phyloP scores from a whole-genome alignment of 2,888 invertebrate species.

The Odontomyia ornata region DNA sequence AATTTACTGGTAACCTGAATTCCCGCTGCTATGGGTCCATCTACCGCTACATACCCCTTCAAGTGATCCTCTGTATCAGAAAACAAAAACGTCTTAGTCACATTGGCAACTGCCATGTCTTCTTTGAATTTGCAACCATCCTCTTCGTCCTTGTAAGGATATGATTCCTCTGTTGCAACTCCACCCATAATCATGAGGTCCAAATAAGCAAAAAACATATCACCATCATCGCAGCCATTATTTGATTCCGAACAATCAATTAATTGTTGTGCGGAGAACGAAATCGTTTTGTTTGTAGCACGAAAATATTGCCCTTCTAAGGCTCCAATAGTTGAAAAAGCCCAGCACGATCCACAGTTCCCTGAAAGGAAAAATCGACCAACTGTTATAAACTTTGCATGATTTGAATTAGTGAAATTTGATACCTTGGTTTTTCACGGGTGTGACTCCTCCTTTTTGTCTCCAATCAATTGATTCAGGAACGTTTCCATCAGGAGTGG shows the following conservation, averaged over 20 bases:
- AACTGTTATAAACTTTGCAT: neutral
- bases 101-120: neutral
- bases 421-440: conserved; percentile 17
- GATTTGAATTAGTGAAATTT: neutral
- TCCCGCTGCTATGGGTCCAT: conserved; percentile 83
- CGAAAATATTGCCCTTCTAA: neutral
- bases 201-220: neutral
- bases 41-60: conserved; percentile 75
- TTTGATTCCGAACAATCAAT: neutral
- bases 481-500: too few species aligned
- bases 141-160: neutral
- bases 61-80: conserved; percentile 71
- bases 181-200: neutral
- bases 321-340: conserved; percentile 13
- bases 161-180: neutral
- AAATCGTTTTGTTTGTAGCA: neutral
- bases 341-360: conserved; percentile 22
- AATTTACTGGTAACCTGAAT: conserved; percentile 78
- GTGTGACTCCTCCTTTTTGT: conserved; percentile 11
- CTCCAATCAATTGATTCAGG: neutral
- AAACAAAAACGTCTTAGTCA: neutral
- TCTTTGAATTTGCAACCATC: neutral
- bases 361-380: neutral
- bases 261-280: conserved; percentile 4
- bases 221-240: neutral